These are phyloP conservation scores for Drosophila borborema DNA, from an alignment of 2,888 invertebrate species.

Conservation along the genomic window DNA sequence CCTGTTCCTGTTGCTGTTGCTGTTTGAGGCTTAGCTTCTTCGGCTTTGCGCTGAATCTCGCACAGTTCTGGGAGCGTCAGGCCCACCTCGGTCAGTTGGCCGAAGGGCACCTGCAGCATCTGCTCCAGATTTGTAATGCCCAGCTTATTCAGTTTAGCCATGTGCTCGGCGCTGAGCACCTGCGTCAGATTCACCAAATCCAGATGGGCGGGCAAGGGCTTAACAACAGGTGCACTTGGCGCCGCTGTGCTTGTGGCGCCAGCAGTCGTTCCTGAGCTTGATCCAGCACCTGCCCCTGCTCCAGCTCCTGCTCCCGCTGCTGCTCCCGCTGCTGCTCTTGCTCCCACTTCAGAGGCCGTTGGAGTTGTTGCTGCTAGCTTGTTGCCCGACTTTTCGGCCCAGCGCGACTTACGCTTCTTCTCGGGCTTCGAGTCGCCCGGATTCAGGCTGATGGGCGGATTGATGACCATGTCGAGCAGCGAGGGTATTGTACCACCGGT, in stretches of 20 bases:
- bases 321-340: no score
- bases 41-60: conserved; percentile 88
- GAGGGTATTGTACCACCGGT: conserved; percentile 74
- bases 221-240: conserved; percentile 14
- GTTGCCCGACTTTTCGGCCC: conserved; percentile 74
- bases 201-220: conserved; percentile 84
- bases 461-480: conserved; percentile 84
- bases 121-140: conserved; percentile 88
- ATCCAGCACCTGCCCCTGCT: no score
- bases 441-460: conserved; percentile 71
- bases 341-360: no score
- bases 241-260: not conserved
- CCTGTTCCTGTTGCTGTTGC: not conserved
- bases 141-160: conserved; percentile 87
- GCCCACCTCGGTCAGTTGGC: conserved; percentile 88
- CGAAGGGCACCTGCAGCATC: conserved; percentile 87
- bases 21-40: conserved; percentile 52
- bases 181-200: conserved; percentile 87
- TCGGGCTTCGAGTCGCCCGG: conserved; percentile 54
- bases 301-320: no score
- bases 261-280: not conserved
- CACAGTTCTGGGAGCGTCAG: conserved; percentile 87
- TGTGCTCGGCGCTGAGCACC: conserved; percentile 87
- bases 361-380: conserved; percentile 11
- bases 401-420: conserved; percentile 84